Evolutionary conservation across 2,888 invertebrate species (phyloP).

Genomic region (Ormyrus pomaceus): DNA sequence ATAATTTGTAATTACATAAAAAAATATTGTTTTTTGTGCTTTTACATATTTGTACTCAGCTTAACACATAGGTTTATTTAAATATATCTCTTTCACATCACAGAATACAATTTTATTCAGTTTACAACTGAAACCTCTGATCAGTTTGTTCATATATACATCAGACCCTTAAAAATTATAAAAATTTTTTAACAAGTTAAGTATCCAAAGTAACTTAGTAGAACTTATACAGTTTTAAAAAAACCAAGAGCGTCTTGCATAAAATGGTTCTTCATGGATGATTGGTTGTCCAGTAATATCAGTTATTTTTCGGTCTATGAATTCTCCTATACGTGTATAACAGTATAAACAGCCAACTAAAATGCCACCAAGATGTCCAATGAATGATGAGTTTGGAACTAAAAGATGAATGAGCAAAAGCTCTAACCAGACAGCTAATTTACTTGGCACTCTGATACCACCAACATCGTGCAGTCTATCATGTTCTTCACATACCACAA

Average conservation of each 20-base stretch:
- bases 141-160: neutral
- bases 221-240: neutral
- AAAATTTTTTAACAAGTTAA: slow-evolving; percentile 2
- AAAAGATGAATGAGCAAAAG: slow-evolving; percentile 79
- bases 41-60: slow-evolving; percentile 15
- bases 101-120: slow-evolving; percentile 9
- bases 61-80: slow-evolving; percentile 2
- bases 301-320: slow-evolving; percentile 70
- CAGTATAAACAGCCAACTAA: slow-evolving; percentile 79
- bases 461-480: slow-evolving; percentile 69
- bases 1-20: slow-evolving; percentile 37
- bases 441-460: slow-evolving; percentile 76
- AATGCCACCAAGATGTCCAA: slow-evolving; percentile 82
- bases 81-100: slow-evolving; percentile 17
- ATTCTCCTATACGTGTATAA: slow-evolving; percentile 74
- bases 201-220: neutral
- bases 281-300: slow-evolving; percentile 71
- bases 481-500: slow-evolving; percentile 73
- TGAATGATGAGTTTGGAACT: slow-evolving; percentile 80
- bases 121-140: neutral
- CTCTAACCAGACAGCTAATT: slow-evolving; percentile 80
- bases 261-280: slow-evolving; percentile 72
- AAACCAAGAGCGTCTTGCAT: slow-evolving; percentile 55
- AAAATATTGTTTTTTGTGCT: slow-evolving; percentile 35
- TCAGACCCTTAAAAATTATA: neutral